A percentile compares a stretch with the other conserved stretches of the same genome.
Evolutionary conservation across 2,113 vertebrate genomes (phyloP).

Genomic region (Pogonocichla stellata): DNA sequence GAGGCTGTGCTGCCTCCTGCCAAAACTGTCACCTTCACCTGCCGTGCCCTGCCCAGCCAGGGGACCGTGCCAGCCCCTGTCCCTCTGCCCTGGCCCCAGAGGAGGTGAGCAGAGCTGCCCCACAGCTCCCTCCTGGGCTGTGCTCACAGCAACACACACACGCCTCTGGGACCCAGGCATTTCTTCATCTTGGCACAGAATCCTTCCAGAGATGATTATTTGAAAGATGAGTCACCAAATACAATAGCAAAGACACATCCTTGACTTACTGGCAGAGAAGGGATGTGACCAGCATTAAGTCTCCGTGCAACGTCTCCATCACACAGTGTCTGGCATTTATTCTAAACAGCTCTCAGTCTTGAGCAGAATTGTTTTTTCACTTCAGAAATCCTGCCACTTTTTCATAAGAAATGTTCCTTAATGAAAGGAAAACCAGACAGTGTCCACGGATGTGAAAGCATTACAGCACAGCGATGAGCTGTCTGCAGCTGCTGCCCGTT

Average conservation of each 20-base stretch:
- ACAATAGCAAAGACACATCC: constrained; percentile 68
- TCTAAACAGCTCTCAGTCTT: constrained; percentile 55
- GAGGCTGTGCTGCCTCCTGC: background rate
- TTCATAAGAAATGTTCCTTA: background rate
- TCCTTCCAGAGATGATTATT: constrained; percentile 53
- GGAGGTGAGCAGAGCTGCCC: background rate
- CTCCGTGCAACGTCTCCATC: constrained; percentile 51
- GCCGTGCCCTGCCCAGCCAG: background rate
- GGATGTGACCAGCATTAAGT: constrained; percentile 68
- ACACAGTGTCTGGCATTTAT: constrained; percentile 46
- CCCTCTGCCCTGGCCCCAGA: rapidly evolving
- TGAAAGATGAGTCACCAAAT: constrained; percentile 67
- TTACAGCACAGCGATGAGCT: background rate
- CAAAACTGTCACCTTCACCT: background rate
- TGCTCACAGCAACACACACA: background rate
- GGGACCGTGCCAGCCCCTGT: rapidly evolving
- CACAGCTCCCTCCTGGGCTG: background rate
- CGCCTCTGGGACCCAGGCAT: background rate
- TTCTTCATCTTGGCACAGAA: constrained; percentile 45
- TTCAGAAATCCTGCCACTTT: constrained; percentile 31
- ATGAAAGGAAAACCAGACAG: background rate
- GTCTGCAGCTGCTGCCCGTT: background rate
- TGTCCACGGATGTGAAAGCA: background rate
- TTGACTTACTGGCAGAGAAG: constrained; percentile 56
- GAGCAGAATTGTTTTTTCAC: constrained; percentile 10